Evolutionary conservation across 2,113 vertebrate species (phyloP).

Genomic region (Silurus asotus): DNA sequence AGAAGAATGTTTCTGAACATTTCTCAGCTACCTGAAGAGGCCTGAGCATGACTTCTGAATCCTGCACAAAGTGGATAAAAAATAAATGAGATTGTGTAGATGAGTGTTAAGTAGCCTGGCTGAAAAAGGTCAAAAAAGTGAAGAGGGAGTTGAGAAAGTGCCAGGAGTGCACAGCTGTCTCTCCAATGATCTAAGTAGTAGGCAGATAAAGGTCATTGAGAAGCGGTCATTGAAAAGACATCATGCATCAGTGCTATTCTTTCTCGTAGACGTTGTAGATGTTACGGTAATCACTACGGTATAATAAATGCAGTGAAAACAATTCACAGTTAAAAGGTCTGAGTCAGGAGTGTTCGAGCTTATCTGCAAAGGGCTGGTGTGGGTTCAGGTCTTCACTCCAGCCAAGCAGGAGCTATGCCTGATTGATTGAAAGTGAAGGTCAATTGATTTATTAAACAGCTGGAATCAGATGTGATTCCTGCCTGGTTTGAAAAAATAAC

Average conservation of each 20-base stretch:
- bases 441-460: no score
- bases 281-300: background rate
- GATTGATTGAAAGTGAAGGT: no score
- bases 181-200: background rate
- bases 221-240: conserved; percentile 25
- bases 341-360: background rate
- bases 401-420: no score
- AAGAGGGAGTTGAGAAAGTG: conserved; percentile 7
- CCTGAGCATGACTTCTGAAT: conserved; percentile 14
- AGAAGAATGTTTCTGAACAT: conserved; percentile 24
- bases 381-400: no score
- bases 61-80: background rate
- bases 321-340: background rate
- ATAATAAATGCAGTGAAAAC: background rate
- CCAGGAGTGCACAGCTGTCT: conserved; percentile 35
- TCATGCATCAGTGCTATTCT: background rate
- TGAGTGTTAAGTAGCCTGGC: background rate
- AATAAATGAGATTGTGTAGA: background rate
- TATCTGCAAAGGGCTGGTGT: no score
- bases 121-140: conserved; percentile 41
- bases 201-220: conserved; percentile 45
- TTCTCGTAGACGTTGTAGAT: background rate
- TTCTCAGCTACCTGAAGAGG: conserved; percentile 16
- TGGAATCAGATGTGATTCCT: no score
- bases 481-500: no score